Evolutionary conservation across 2,113 vertebrate species (phyloP).

Genomic region (Sclerurus mexicanus): DNA sequence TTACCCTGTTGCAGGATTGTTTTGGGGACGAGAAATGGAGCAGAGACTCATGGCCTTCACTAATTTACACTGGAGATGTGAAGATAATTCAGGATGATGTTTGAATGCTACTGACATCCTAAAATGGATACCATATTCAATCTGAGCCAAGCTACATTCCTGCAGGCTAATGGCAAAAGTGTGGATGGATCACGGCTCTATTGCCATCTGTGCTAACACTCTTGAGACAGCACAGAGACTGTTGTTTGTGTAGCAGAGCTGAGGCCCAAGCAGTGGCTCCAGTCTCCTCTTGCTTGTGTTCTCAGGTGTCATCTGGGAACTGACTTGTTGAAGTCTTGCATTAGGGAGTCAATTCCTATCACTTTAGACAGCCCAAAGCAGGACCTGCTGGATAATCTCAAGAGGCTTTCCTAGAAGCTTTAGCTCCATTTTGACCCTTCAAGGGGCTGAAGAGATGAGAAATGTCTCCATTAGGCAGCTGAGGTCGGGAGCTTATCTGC

Average conservation of each 20-base stretch:
- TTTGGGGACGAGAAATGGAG: not conserved
- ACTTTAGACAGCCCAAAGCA: not conserved
- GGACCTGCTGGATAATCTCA: not conserved
- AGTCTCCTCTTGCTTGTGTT: not conserved
- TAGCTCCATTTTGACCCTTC: not conserved
- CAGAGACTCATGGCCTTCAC: not conserved
- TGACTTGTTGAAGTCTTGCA: not conserved
- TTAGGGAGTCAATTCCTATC: not conserved
- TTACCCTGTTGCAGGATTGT: not conserved
- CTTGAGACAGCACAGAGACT: not conserved
- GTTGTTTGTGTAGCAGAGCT: not conserved
- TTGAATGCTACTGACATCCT: not conserved
- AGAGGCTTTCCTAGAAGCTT: not conserved
- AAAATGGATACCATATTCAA: not conserved
- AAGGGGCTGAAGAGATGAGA: not conserved
- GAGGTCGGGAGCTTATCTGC: not conserved
- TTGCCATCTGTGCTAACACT: not conserved
- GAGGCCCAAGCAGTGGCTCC: not conserved
- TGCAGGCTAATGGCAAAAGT: not conserved
- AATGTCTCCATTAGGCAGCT: not conserved
- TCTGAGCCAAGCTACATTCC: not conserved
- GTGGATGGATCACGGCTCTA: not conserved
- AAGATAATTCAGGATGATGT: not conserved
- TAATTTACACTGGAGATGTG: not conserved
- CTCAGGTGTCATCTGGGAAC: not conserved